Base-by-base conservation (phyloP, 2,888 invertebrate species). In the Drosophila buzzatii region DNA sequence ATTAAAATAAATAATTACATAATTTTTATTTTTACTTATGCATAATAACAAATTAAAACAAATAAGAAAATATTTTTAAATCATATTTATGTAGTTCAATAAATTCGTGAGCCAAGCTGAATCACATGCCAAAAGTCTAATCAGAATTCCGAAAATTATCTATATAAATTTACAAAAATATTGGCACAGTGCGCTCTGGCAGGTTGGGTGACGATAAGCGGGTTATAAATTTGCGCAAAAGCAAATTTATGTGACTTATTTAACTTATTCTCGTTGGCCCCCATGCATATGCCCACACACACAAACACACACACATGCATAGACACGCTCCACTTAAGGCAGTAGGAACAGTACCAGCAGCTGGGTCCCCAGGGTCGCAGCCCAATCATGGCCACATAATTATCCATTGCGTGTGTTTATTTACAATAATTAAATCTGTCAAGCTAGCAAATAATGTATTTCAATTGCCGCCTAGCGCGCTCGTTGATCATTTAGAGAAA, bases 371-470 rank as follows among this genome's bases (percentile, higher is more conserved):
- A 57, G 64, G 64, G 73, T 65, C 68, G 44, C 16, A 14, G 16
- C 33, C 47, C 66, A 45, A 76, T 64, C 39, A 69, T 67, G 66
- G 68, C 9, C 67, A 70, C 56, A 61, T 88, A 81, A 84, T 84
- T 85, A 82, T 71, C 69, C 70, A 51, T 5, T 59, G 74, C 73
- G 63, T 73, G 61, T 66, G 64, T 71, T 81, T 85, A 72, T 73
- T 79, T 74, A 73, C 69, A 77, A 76, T 89, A 87, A 89, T 89
- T 85, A 90, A 82, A 89, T 87, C 82, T 85, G 84, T 88, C 77
- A 77, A 63, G 70, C 69, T 67, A 33, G 61, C 59, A 81, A 76
- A 71, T 73, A 76, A 71, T 73, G 76, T 77, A 72, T 79, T 87
- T 76, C 80, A 68, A 73, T 70, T 73, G 57, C 37, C 57, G 51